Evolutionary conservation across 1,140 invertebrate genomes (phyloP).

Genomic region (Drosophila tropicalis): DNA sequence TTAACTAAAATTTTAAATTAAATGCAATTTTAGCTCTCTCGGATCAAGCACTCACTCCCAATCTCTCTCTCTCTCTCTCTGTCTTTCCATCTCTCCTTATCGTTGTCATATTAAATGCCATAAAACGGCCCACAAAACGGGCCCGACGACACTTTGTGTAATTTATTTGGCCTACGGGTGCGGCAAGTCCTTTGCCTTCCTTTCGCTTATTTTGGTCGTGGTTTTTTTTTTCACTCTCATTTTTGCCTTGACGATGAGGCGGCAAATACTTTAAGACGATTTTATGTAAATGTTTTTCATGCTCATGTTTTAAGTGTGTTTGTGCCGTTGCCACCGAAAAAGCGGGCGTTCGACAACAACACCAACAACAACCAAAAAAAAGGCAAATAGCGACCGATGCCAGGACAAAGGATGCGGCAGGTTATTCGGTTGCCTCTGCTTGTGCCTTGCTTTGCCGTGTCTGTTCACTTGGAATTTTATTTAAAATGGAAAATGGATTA

Average conservation of each 20-base stretch:
- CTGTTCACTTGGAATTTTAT: constrained; percentile 81
- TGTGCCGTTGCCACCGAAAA: constrained; percentile 44
- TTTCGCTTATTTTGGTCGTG: constrained; percentile 5
- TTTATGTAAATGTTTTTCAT: constrained; percentile 81
- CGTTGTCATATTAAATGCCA: constrained; percentile 64
- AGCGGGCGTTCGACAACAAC: constrained; percentile 26
- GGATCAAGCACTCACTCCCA: not conserved
- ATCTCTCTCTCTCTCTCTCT: not conserved
- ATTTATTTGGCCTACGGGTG: constrained; percentile 77
- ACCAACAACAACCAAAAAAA: constrained; percentile 33
- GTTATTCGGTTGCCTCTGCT: constrained; percentile 29
- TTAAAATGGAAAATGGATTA: constrained; percentile 81
- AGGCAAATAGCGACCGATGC: constrained; percentile 54
- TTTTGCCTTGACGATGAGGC: constrained; percentile 62
- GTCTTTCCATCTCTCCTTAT: constrained; percentile 11
- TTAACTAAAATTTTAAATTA: constrained; percentile 35
- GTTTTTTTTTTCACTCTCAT: not conserved
- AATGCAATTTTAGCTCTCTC: constrained; percentile 47
- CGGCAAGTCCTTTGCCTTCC: constrained; percentile 33
- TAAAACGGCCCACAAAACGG: constrained; percentile 76
- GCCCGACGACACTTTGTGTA: constrained; percentile 70
- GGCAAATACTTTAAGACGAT: constrained; percentile 80
- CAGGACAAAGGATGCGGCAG: constrained; percentile 52
- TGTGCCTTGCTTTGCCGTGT: constrained; percentile 57
- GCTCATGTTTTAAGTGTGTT: constrained; percentile 81